Conservation (phyloP, 2,888 invertebrate species). For the Erebia epiphron region DNA sequence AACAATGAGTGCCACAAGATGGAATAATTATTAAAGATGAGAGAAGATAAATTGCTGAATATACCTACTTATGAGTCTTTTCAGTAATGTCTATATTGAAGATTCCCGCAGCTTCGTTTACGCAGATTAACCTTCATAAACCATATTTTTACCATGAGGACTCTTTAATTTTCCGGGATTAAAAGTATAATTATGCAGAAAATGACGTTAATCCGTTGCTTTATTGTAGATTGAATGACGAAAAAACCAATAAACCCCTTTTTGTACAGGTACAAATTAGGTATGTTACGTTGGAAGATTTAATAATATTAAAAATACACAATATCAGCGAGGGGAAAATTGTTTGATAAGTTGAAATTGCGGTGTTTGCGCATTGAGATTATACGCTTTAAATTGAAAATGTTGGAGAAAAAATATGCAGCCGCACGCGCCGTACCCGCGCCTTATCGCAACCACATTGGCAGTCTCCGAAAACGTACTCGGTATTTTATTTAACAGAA, state of each 20-base stretch:
- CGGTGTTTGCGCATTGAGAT: conserved; percentile 38
- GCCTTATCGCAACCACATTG: conserved; percentile 60
- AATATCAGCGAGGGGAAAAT: conserved; percentile 35
- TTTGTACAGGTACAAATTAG: neutral
- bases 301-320: conserved; percentile 31
- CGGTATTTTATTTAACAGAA: conserved; percentile 49
- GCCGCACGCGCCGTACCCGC: conserved; percentile 57
- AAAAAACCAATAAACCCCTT: neutral
- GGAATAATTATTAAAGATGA: too few species aligned
- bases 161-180: too few species aligned
- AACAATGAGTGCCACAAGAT: too few species aligned
- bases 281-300: conserved; percentile 5
- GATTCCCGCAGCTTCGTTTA: too few species aligned
- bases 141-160: too few species aligned
- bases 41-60: too few species aligned
- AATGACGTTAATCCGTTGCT: too few species aligned
- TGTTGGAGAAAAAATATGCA: conserved; percentile 61
- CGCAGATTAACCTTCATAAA: too few species aligned
- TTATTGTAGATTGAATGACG: too few species aligned
- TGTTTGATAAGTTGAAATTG: conserved; percentile 44
- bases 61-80: too few species aligned
- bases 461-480: conserved; percentile 52
- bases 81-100: too few species aligned
- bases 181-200: too few species aligned
- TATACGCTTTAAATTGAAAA: conserved; percentile 56